Evolutionary conservation across 2,113 vertebrate genomes (phyloP), one percentile per base, ranked within the genome.

Genomic region (Sisor rabdophorus): DNA sequence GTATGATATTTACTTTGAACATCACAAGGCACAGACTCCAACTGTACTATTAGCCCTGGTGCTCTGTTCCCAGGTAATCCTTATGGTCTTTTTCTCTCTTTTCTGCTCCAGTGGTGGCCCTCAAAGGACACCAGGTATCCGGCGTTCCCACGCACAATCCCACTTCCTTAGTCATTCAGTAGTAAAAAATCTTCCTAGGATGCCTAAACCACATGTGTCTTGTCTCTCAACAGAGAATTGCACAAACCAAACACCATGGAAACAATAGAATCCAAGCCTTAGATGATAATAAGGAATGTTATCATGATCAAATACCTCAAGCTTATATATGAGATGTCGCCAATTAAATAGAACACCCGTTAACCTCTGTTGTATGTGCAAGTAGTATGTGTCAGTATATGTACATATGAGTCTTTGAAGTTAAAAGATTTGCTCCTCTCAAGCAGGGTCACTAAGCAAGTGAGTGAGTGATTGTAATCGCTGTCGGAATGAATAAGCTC

Each of bases 131-230:
- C 73, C 26, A 52, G 82, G 88, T 89, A 88, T 88, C 89, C 71
- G 86, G 80, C 78, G 85, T 90, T 91, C 89, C 88, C 90, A 91
- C 87, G 89, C 87, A 36, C 56, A 52, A 68, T 67, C 68, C 64
- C 26, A 44, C 71, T 44, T 56, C 70, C 53, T 69, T 69, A 77
- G 72, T 53, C 53, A n/a, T 71, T 75, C 17, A 47, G 73, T 7
- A 47, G 69, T 11, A 78, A 44, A 24, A 70, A 77, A 50, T 22
- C 30, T 15, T 70, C 54, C 65, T 77, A 17, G 24, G 20, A 32
- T 30, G 7, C 17, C 19, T 47, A 67, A 26, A 67, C 22, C 22
- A 22, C 26, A 32, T 3, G 2, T 52, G n/a, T 69, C n/a, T 50
- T 11, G 12, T 22, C 50, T 54, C 6, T n/a, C 28, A 9, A 50